Evolutionary conservation across 2,113 vertebrate genomes (phyloP).

Genomic region (Taurulus bubalis): DNA sequence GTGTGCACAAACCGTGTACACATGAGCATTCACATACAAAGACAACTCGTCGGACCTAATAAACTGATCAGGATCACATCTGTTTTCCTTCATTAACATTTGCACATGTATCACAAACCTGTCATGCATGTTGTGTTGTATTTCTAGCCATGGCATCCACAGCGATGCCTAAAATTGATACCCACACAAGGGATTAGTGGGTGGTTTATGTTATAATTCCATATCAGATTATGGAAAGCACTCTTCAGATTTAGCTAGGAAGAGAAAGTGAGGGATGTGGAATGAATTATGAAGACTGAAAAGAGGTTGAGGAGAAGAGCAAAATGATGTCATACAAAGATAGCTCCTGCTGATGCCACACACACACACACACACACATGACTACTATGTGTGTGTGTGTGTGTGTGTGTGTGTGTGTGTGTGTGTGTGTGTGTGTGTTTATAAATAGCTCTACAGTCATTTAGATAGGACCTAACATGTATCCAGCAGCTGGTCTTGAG

Average conservation of each 20-base stretch:
- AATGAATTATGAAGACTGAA: conserved; percentile 22
- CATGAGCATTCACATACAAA: neutral
- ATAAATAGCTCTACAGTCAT: conserved; percentile 8
- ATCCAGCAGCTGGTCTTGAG: neutral
- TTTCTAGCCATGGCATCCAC: conserved; percentile 9
- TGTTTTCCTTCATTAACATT: conserved; percentile 2
- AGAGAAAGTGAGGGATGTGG: conserved; percentile 24
- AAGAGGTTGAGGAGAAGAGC: neutral
- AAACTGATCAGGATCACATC: neutral
- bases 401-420: no score
- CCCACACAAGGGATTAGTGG: conserved; percentile 45
- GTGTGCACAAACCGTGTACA: neutral
- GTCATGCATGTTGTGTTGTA: neutral
- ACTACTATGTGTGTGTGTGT: no score
- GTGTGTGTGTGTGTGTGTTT: no score
- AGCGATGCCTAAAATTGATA: conserved; percentile 40
- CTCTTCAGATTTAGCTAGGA: conserved; percentile 59
- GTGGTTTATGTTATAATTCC: conserved; percentile 59
- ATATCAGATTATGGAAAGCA: conserved; percentile 61
- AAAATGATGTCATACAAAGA: no score
- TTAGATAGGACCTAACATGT: neutral
- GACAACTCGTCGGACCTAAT: neutral
- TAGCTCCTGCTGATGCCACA: neutral
- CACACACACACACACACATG: neutral
- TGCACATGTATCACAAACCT: conserved; percentile 8